Percentiles rank a stretch among this genome's conserved stretches.
Evolutionary conservation across 1,140 invertebrate genomes (phyloP).

Genomic region (Sycophila sp.): DNA sequence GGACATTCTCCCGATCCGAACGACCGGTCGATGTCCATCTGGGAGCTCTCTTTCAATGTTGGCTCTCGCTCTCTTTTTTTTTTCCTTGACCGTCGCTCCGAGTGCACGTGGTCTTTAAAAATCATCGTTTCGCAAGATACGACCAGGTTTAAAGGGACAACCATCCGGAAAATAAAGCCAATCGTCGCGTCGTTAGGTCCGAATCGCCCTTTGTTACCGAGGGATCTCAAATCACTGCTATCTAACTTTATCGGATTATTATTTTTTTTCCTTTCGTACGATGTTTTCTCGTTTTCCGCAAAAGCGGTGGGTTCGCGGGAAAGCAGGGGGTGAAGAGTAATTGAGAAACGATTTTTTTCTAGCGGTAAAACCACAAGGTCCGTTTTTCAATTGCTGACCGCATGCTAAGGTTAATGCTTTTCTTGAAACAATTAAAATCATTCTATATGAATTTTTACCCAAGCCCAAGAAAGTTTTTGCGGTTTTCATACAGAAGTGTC

Average conservation of each 20-base stretch:
- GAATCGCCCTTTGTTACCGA: slow-evolving; percentile 32
- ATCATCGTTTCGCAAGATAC: slow-evolving; percentile 38
- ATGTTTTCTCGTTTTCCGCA: background rate
- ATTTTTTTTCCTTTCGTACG: background rate
- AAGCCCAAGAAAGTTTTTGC: too few species aligned
- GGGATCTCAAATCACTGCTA: background rate
- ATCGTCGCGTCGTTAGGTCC: slow-evolving; percentile 49
- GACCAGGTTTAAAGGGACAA: slow-evolving; percentile 22
- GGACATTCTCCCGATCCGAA: slow-evolving; percentile 57
- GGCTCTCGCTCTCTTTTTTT: slow-evolving; percentile 37
- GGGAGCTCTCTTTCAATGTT: slow-evolving; percentile 58
- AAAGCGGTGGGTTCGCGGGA: too few species aligned
- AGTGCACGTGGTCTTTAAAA: slow-evolving; percentile 45
- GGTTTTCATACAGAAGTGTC: too few species aligned
- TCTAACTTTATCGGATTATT: background rate
- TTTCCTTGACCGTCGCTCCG: background rate
- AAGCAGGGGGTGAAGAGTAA: too few species aligned
- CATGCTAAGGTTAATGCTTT: too few species aligned
- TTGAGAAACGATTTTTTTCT: too few species aligned
- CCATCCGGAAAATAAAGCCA: slow-evolving; percentile 51
- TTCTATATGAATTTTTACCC: too few species aligned
- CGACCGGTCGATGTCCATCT: slow-evolving; percentile 53
- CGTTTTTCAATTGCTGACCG: too few species aligned
- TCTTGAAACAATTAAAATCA: too few species aligned
- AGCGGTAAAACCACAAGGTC: too few species aligned